These are phyloP conservation scores for Dasyurus viverrinus DNA, from an alignment of 2,113 vertebrate genomes.

Conservation along the genomic window DNA sequence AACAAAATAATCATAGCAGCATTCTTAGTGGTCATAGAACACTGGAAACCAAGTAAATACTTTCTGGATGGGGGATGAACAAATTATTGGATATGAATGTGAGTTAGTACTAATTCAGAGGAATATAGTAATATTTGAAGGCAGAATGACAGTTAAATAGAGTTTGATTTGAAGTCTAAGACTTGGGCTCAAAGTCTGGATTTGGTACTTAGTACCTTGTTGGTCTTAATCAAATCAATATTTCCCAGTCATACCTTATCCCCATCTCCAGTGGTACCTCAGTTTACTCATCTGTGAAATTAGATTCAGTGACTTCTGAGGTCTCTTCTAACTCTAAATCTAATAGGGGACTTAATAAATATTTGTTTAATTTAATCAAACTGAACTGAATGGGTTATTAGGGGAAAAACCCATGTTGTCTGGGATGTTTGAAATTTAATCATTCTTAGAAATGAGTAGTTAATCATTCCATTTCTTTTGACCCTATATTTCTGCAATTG, in stretches of 20 bases:
- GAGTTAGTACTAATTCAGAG: neutral
- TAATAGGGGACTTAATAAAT: neutral
- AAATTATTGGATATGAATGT: neutral
- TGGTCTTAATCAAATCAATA: neutral
- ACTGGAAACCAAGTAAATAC: neutral
- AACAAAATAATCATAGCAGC: neutral
- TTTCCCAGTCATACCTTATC: neutral
- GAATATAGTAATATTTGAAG: neutral
- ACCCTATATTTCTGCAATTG: neutral
- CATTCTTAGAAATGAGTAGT: neutral
- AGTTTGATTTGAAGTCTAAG: neutral
- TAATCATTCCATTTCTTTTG: neutral
- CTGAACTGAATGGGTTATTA: neutral
- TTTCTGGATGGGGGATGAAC: neutral
- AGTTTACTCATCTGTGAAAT: neutral
- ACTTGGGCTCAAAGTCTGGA: too few relatives aligned
- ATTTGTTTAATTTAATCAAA: neutral
- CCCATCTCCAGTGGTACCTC: neutral
- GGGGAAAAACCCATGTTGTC: neutral
- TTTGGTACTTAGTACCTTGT: neutral
- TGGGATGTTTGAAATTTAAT: slow-evolving; percentile 17
- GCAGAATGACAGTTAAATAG: neutral
- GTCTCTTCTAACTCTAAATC: too few relatives aligned
- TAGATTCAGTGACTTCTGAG: neutral
- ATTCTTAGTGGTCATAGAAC: neutral